Evolutionary conservation across 2,797 vertebrate genomes (phyloP).

Genomic region (Sus cebifrons): DNA sequence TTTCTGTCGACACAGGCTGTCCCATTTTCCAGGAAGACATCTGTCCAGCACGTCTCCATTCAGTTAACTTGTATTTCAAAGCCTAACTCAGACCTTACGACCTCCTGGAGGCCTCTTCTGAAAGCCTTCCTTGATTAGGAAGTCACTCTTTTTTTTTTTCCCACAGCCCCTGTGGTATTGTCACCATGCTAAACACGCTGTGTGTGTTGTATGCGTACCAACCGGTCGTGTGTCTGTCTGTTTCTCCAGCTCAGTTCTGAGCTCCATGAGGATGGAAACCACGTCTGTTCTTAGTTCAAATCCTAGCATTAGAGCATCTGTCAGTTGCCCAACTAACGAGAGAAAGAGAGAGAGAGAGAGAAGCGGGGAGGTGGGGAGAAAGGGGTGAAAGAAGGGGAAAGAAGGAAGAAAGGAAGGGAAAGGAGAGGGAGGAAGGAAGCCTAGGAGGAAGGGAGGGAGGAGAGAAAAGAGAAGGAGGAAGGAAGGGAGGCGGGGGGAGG

Average conservation of each 20-base stretch:
- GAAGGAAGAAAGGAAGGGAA: background rate
- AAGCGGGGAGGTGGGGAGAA: accelerated
- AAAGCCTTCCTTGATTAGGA: background rate
- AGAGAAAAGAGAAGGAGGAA: background rate
- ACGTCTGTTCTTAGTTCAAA: conserved; percentile 10
- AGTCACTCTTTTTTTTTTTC: background rate
- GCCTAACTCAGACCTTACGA: background rate
- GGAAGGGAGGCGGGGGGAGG: background rate
- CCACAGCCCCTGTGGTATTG: background rate
- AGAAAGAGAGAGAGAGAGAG: background rate
- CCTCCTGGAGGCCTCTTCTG: background rate
- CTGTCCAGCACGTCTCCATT: background rate
- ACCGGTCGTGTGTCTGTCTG: background rate
- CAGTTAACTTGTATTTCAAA: background rate
- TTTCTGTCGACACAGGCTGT: no score
- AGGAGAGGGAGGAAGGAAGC: accelerated
- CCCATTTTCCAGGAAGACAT: background rate
- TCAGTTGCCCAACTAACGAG: background rate
- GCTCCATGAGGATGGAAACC: background rate
- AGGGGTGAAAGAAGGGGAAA: background rate
- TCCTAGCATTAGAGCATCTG: background rate
- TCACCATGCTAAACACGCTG: background rate
- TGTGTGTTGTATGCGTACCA: background rate
- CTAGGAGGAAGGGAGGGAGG: background rate
- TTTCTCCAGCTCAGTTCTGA: conserved; percentile 7